phyloP scores from a whole-genome alignment of 2,113 vertebrate species.

The Origma solitaria region DNA sequence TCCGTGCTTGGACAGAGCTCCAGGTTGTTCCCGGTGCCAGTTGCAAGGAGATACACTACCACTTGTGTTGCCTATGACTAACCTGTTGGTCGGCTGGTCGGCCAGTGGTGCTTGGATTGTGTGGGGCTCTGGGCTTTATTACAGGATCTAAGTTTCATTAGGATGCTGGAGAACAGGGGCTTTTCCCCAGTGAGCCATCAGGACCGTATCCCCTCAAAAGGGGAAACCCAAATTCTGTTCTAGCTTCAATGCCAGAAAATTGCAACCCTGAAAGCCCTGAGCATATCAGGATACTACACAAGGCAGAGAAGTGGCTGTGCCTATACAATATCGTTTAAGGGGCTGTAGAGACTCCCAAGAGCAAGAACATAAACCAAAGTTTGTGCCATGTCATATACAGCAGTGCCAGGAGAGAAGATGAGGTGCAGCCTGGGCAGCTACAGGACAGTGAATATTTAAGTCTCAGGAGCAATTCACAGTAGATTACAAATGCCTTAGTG shows the following conservation, averaged over 20 bases:
- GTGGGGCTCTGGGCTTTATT: background rate
- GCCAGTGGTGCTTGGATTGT: background rate
- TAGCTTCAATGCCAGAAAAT: fast-evolving
- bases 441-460: background rate
- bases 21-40: background rate
- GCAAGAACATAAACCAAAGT: background rate
- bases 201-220: background rate
- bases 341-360: background rate
- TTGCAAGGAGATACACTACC: fast-evolving
- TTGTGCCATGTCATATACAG: background rate
- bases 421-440: background rate
- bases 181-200: background rate
- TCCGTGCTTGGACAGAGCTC: background rate
- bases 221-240: background rate
- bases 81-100: background rate
- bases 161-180: background rate
- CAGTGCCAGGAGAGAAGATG: background rate
- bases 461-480: background rate
- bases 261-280: background rate
- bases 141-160: background rate
- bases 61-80: background rate
- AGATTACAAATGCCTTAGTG: background rate
- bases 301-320: background rate
- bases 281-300: background rate
- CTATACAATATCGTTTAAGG: background rate